Evolutionary conservation across 2,797 vertebrate genomes (phyloP).

Genomic region (Anguilla obscura): DNA sequence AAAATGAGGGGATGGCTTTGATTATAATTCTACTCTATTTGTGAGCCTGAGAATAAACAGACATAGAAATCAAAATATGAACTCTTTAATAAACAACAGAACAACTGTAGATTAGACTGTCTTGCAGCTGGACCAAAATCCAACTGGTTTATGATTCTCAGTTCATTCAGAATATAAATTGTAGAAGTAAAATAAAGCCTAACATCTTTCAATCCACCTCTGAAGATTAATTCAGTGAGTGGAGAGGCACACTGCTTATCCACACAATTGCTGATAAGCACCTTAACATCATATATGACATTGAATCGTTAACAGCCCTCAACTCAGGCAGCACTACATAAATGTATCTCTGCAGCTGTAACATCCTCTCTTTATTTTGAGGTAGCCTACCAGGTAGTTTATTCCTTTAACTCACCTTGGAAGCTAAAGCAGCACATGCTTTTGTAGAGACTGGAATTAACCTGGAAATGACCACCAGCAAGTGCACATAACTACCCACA

Average conservation of each 20-base stretch:
- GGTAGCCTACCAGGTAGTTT: not conserved
- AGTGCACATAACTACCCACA: not conserved
- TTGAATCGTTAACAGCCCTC: not conserved
- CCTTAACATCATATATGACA: not conserved
- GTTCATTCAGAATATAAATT: not conserved
- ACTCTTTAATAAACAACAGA: not conserved
- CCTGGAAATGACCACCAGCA: not conserved
- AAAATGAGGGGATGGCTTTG: not conserved
- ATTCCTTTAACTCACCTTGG: slow-evolving; percentile 17
- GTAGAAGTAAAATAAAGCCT: not conserved
- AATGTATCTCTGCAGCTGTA: no score
- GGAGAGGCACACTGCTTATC: not conserved
- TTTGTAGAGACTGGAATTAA: not conserved
- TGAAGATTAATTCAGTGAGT: not conserved
- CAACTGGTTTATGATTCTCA: not conserved
- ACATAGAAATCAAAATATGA: not conserved
- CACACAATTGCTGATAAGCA: not conserved
- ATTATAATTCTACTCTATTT: not conserved
- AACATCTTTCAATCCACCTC: not conserved
- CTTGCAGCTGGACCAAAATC: not conserved
- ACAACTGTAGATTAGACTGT: not conserved
- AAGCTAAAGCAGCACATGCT: not conserved
- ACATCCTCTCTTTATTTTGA: not conserved
- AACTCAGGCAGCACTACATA: slow-evolving; percentile 8
- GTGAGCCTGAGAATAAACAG: not conserved